These are phyloP conservation scores for Podocnemis expansa DNA, from an alignment of 2,113 vertebrate species.

Conservation along the genomic window DNA sequence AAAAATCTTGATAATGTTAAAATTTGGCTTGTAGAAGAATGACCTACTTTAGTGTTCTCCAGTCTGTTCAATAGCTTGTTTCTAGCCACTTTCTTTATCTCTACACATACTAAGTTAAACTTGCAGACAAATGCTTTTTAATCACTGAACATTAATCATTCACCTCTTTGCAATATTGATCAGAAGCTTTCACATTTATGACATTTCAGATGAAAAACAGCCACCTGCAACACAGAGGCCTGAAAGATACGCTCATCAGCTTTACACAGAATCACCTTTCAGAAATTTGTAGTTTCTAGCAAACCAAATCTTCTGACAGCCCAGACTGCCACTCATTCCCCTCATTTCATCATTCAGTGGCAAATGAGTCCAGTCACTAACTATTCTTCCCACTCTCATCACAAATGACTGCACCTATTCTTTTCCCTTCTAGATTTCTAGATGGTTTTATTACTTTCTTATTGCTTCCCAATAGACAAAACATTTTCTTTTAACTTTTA, in stretches of 20 bases:
- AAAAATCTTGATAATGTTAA: slow-evolving; percentile 42
- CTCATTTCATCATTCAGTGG: neutral
- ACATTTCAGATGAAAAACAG: neutral
- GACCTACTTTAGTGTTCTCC: slow-evolving; percentile 7
- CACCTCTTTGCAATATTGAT: neutral
- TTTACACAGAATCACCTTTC: neutral
- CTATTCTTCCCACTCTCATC: neutral
- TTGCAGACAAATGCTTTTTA: slow-evolving; percentile 4
- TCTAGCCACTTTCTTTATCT: neutral
- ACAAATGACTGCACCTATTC: neutral
- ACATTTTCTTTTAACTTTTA: neutral
- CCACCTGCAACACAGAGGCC: neutral
- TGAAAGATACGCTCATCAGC: neutral
- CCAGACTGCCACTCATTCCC: neutral
- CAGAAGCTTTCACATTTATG: neutral
- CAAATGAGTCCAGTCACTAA: neutral
- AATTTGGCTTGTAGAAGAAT: slow-evolving; percentile 36
- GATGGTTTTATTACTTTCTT: neutral
- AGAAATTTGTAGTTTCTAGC: neutral
- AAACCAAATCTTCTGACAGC: neutral
- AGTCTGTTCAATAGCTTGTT: slow-evolving; percentile 5
- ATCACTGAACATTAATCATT: neutral
- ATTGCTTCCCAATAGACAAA: neutral
- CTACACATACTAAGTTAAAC: neutral
- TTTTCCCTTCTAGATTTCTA: neutral